A percentile compares a stretch with the other conserved stretches of the same genome.
These are phyloP conservation scores for Atherinosoma microstoma DNA, from an alignment of 2,797 vertebrate genomes.

Conservation along the genomic window DNA sequence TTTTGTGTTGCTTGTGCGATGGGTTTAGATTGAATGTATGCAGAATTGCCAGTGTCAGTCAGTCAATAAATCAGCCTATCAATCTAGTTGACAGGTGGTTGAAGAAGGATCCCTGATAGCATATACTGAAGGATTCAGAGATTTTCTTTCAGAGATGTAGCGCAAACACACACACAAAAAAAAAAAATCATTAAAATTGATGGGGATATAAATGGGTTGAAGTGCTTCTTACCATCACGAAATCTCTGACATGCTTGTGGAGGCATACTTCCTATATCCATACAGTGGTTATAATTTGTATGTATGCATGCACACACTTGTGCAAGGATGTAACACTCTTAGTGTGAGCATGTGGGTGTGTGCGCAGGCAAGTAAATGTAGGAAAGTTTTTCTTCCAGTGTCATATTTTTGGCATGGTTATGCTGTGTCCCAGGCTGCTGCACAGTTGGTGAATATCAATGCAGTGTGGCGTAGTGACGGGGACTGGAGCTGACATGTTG, in stretches of 20 bases:
- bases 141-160: constrained; percentile 33
- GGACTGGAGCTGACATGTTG: constrained; percentile 84
- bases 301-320: constrained; percentile 2
- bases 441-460: constrained; percentile 85
- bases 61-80: constrained; percentile 68
- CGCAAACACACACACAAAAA: neutral
- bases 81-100: constrained; percentile 69
- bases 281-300: constrained; percentile 13
- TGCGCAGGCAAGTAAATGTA: constrained; percentile 63
- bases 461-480: constrained; percentile 79
- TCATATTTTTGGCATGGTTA: constrained; percentile 80
- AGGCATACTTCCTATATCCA: constrained; percentile 13
- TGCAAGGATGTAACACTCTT: constrained; percentile 31
- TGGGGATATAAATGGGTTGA: constrained; percentile 11
- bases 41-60: constrained; percentile 67
- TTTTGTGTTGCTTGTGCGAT: constrained; percentile 51
- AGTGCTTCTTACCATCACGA: constrained; percentile 4
- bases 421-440: constrained; percentile 78
- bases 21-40: constrained; percentile 68
- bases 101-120: constrained; percentile 47
- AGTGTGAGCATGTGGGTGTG: constrained; percentile 33
- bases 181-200: constrained; percentile 10
- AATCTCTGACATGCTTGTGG: constrained; percentile 7
- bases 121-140: constrained; percentile 20
- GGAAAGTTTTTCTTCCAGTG: constrained; percentile 76